phyloP scores from a whole-genome alignment of 2,888 invertebrate species.

The Brenthis ino region DNA sequence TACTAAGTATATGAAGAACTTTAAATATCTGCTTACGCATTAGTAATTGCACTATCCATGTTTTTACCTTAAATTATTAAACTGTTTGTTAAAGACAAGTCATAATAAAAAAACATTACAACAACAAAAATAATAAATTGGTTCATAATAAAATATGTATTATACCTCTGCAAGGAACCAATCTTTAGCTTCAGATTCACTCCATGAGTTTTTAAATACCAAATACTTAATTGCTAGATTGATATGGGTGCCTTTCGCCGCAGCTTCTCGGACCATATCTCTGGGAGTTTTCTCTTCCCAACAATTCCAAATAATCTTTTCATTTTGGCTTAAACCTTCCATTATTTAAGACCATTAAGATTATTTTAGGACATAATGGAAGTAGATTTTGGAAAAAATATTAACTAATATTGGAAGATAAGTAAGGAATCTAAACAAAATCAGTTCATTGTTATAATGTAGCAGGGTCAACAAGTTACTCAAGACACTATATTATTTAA shows the following conservation, averaged over 20 bases:
- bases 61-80: constrained; percentile 73
- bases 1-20: constrained; percentile 84
- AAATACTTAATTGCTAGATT: constrained; percentile 83
- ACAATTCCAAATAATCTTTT: constrained; percentile 84
- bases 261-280: constrained; percentile 86
- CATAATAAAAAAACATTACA: constrained; percentile 25
- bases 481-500: no score
- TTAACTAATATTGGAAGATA: neutral
- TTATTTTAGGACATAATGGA: constrained; percentile 6
- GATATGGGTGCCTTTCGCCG: constrained; percentile 85
- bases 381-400: neutral
- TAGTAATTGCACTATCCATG: constrained; percentile 84
- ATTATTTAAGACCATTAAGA: constrained; percentile 47
- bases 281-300: constrained; percentile 84
- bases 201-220: constrained; percentile 79
- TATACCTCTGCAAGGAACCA: constrained; percentile 83
- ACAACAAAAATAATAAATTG: constrained; percentile 27
- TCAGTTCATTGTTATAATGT: neutral
- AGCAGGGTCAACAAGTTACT: neutral
- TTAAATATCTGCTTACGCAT: constrained; percentile 84
- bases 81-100: constrained; percentile 23
- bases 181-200: constrained; percentile 72
- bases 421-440: neutral
- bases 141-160: neutral
- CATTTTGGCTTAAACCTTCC: constrained; percentile 83